Percentiles rank a stretch among this genome's conserved stretches.
phyloP scores from a whole-genome alignment of 2,797 vertebrate species.

The Intellagama lesueurii region DNA sequence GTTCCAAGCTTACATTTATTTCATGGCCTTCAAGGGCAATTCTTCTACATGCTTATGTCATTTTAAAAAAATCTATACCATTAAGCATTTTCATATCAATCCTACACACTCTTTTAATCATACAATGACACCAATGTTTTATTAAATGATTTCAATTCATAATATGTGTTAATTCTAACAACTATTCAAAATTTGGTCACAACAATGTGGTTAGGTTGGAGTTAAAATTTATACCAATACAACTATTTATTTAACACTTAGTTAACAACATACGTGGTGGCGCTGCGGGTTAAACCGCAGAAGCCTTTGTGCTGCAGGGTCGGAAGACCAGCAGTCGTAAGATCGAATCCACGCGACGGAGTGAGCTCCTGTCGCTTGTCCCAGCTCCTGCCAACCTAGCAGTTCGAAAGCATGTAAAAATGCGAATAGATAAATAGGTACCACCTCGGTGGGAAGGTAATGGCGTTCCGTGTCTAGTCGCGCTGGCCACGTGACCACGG shows the following conservation, averaged over 20 bases:
- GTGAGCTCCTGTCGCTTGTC: too few species aligned
- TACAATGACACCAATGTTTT: neutral
- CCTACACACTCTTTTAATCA: neutral
- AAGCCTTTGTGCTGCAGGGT: too few species aligned
- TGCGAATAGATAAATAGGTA: too few species aligned
- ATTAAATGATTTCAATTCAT: conserved; percentile 15
- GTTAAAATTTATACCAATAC: neutral
- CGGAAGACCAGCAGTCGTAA: too few species aligned
- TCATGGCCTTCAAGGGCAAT: neutral
- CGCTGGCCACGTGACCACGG: too few species aligned
- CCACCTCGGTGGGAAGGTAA: too few species aligned
- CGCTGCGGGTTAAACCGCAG: too few species aligned
- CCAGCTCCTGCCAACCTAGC: too few species aligned
- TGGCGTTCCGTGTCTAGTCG: too few species aligned
- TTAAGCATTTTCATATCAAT: neutral
- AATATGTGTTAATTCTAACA: neutral
- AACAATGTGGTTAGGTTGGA: neutral
- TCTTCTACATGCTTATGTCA: neutral
- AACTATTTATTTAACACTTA: conserved; percentile 15
- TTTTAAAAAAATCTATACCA: neutral
- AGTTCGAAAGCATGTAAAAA: too few species aligned
- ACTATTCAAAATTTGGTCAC: neutral
- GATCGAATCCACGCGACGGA: too few species aligned
- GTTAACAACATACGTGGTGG: too few species aligned
- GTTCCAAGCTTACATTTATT: neutral